phyloP scores from a whole-genome alignment of 23 tunicate species.

The Oikopleura albicans region DNA sequence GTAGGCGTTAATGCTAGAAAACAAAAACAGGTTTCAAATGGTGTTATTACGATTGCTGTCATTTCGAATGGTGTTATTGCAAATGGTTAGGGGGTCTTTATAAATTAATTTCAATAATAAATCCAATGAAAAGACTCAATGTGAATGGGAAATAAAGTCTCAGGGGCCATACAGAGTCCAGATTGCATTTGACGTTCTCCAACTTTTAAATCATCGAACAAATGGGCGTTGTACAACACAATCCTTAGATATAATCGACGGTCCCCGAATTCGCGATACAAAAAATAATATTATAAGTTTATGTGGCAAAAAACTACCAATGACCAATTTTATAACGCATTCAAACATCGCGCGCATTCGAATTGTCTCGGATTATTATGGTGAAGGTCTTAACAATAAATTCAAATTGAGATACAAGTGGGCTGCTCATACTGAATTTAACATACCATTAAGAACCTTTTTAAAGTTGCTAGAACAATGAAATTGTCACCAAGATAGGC shows the following conservation, averaged over 20 bases:
- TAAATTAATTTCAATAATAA: no score
- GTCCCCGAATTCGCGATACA: constrained; percentile 5
- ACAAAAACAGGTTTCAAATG: no score
- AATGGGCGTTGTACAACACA: constrained; percentile 6
- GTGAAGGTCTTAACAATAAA: not conserved
- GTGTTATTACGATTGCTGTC: no score
- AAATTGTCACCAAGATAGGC: no score
- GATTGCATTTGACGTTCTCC: not conserved
- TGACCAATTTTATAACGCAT: not conserved
- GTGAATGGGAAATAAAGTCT: constrained; percentile 5
- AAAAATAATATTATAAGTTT: not conserved
- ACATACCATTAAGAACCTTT: no score
- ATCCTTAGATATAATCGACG: not conserved
- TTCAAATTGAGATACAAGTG: not conserved
- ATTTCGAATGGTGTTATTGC: no score
- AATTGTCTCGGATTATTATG: not conserved
- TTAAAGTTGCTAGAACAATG: no score
- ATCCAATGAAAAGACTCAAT: constrained; percentile 7
- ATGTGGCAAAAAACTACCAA: not conserved
- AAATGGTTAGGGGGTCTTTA: no score
- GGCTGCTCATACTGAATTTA: no score
- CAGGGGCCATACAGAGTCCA: not conserved
- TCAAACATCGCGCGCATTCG: not conserved
- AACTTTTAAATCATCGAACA: not conserved
- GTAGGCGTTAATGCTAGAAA: no score